Percentiles rank a stretch among this genome's conserved stretches.
These are phyloP conservation scores for Caenorhabditis sulstoni DNA, from an alignment of 2,888 invertebrate genomes.

Conservation along the genomic window DNA sequence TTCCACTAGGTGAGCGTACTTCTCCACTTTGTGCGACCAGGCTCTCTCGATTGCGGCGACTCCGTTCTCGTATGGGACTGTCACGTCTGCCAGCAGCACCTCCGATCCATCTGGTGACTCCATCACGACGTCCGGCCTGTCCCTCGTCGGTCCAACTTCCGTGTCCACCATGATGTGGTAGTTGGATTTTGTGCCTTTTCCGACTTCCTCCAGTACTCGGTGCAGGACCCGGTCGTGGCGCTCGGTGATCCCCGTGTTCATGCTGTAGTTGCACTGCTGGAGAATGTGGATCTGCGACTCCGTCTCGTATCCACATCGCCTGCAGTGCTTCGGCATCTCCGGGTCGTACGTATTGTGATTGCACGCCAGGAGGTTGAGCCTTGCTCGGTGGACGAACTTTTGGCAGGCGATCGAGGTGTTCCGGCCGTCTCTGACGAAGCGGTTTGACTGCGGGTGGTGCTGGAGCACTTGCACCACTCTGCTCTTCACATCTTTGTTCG, in stretches of 20 bases:
- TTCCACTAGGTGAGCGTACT: conserved; percentile 14
- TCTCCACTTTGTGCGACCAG: conserved; percentile 3
- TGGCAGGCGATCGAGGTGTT: conserved; percentile 6
- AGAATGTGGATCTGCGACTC: conserved; percentile 25
- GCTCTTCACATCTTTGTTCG: background rate
- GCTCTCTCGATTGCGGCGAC: background rate
- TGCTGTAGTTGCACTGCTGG: background rate
- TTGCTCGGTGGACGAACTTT: conserved; percentile 14
- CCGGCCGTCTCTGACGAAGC: background rate
- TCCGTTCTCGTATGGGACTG: conserved; percentile 22
- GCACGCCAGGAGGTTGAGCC: conserved; percentile 12
- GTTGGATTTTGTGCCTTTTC: background rate
- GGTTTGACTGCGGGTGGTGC: background rate
- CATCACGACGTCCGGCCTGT: conserved; percentile 7
- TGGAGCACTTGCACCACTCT: conserved; percentile 1
- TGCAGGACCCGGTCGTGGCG: conserved; percentile 13
- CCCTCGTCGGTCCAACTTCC: background rate
- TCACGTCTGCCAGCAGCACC: conserved; percentile 16
- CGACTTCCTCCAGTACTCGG: background rate
- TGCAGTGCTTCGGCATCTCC: background rate
- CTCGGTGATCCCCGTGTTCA: background rate
- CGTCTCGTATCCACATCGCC: background rate
- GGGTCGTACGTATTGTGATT: background rate
- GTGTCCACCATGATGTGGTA: conserved; percentile 4
- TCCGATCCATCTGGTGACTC: background rate